Base-by-base conservation (phyloP, 2,888 invertebrate species). In the Morinoia aosen region DNA sequence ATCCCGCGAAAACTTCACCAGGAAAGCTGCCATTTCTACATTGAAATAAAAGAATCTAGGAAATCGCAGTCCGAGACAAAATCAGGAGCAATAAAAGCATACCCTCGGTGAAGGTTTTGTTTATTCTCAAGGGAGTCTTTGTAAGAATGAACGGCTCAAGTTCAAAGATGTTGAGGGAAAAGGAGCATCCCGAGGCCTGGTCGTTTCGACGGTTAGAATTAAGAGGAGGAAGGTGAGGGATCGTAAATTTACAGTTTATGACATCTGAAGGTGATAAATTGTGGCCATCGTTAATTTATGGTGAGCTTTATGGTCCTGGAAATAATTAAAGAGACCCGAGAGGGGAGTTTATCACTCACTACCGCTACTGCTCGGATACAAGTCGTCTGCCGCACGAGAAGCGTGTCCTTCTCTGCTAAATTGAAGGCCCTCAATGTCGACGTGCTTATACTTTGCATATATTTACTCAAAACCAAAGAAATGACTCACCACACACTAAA, bases 161-260 rank as follows among this genome's bases (percentile, higher is more conserved):
- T 76, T 76, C 76, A 76, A 76, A 76, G 76, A 76, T 76, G 76
- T 33, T 76, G 25, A 76, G 25, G 76, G 14, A 76, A 76, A 76
- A 76, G 76, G 76, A 76, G 76, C 76, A 76, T 33, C 76, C 25
- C 76, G 33, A 76, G 61, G 76, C 25, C 76, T 33, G 76, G 76
- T 33, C 76, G 76, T 76, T 76, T 76, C 90, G 90, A 90, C 90
- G 90, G 90, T 12, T 48, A 57, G 58, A 93, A 57, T 93, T 33
- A 57, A 33, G 93, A 57, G n/a, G 58, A 93, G 58, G 93, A 93
- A 93, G 93, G 93, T 93, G 93, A 56, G 58, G 48, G 93, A 93
- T 93, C 93, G 93, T 93, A 93, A 93, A 93, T 93, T 93, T 93
- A 39, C 93, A 93, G 93, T 93, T 93, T 93, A 93, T 93, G 93